These are phyloP conservation scores for Peromyscus eremicus DNA, from an alignment of 2,797 vertebrate species.

Conservation along the genomic window DNA sequence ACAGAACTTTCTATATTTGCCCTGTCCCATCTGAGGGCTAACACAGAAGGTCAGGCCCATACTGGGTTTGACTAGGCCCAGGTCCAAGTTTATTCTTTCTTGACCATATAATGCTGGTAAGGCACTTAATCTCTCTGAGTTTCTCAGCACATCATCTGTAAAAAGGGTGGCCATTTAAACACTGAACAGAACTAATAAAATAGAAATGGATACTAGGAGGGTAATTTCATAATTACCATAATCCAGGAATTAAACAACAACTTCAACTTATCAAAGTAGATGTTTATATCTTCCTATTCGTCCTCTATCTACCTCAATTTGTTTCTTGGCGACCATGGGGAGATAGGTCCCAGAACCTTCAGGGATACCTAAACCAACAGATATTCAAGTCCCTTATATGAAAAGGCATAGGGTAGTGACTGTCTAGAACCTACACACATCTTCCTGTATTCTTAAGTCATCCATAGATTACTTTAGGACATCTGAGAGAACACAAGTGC, in stretches of 20 bases:
- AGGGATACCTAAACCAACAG: not conserved
- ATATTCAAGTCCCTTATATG: not conserved
- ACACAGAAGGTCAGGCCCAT: not conserved
- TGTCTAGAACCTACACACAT: not conserved
- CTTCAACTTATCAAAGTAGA: not conserved
- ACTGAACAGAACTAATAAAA: not conserved
- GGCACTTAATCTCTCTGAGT: not conserved
- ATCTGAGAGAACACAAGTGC: not conserved
- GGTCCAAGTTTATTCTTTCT: not conserved
- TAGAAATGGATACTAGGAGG: not conserved
- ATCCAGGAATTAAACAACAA: conserved; percentile 34
- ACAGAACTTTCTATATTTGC: not conserved
- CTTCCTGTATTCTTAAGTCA: not conserved
- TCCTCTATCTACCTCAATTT: not conserved
- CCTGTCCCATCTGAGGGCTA: not conserved
- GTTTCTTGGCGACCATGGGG: not conserved
- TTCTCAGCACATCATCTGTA: not conserved
- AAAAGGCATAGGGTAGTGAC: not conserved
- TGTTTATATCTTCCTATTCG: not conserved
- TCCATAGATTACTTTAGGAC: not conserved
- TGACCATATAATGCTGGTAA: not conserved
- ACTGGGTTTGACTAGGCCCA: not conserved
- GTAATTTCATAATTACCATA: conserved; percentile 27
- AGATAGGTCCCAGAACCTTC: not conserved
- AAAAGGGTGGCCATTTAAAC: not conserved